Percentiles rank a stretch among this genome's conserved stretches.
phyloP scores from a whole-genome alignment of 2,113 vertebrate genomes.

The Desmodus rotundus region DNA sequence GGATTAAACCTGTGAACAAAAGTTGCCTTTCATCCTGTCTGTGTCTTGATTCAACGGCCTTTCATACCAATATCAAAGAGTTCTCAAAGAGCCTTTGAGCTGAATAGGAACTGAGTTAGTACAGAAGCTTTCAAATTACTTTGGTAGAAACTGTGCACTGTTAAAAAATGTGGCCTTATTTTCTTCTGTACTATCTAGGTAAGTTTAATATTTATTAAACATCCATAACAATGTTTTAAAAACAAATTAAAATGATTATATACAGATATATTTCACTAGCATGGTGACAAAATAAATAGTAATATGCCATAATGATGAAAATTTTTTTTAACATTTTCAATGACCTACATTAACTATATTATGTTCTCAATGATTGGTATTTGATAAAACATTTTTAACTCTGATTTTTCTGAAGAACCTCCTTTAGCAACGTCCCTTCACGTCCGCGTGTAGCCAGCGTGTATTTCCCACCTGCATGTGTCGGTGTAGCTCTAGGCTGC shows the following conservation, averaged over 20 bases:
- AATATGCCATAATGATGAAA: not conserved
- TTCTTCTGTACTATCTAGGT: not conserved
- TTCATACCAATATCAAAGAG: slow-evolving; percentile 50
- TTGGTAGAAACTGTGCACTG: not conserved
- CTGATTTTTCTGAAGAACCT: slow-evolving; percentile 7
- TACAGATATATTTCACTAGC: not conserved
- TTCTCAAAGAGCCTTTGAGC: slow-evolving; percentile 43
- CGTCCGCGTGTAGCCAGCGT: not conserved
- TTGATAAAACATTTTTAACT: not conserved
- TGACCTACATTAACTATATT: not conserved
- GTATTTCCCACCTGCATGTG: not conserved
- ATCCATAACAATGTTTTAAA: not conserved
- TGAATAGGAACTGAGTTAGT: slow-evolving; percentile 37
- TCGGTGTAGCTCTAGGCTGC: not conserved
- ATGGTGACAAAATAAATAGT: not conserved
- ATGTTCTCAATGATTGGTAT: not conserved
- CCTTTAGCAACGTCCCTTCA: not conserved
- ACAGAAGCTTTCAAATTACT: slow-evolving; percentile 10
- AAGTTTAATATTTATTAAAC: slow-evolving; percentile 12
- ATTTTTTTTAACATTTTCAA: not conserved
- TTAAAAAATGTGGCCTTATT: not conserved
- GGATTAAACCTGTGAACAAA: slow-evolving; percentile 29
- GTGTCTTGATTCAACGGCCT: not conserved
- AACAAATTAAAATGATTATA: not conserved
- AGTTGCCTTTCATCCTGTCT: not conserved